Evolutionary conservation across 35 echinoderm and acorn worm species (phyloP).

Genomic region (Anneissia japonica): DNA sequence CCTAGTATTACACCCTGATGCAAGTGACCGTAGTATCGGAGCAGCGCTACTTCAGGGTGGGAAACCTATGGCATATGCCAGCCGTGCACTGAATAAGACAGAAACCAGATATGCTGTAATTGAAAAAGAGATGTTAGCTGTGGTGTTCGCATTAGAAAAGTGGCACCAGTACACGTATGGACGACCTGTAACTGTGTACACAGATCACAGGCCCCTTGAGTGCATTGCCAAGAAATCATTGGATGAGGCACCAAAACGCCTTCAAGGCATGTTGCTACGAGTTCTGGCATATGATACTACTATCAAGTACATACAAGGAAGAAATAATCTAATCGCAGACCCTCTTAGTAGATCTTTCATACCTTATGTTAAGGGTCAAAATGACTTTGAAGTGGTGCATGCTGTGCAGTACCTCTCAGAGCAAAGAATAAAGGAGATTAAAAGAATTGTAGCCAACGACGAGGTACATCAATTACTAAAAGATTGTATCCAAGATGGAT

Average conservation of each 20-base stretch:
- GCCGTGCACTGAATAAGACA: not conserved
- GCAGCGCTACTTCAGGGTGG: not conserved
- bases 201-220: conserved; percentile 44
- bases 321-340: no score
- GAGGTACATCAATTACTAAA: no score
- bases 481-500: conserved; percentile 35
- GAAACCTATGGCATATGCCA: not conserved
- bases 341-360: no score
- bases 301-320: no score
- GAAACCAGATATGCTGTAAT: conserved; percentile 19
- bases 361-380: no score
- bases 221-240: conserved; percentile 24
- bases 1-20: not conserved
- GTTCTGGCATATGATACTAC: no score
- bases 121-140: conserved; percentile 53
- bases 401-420: no score
- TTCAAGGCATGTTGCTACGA: conserved; percentile 44
- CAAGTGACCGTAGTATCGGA: not conserved
- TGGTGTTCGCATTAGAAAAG: conserved; percentile 14
- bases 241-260: conserved; percentile 23
- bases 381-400: no score
- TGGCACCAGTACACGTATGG: conserved; percentile 40
- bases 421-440: no score
- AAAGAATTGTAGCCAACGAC: no score
- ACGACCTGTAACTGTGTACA: conserved; percentile 1